phyloP scores from a whole-genome alignment of 2,797 vertebrate genomes.

The Gouania willdenowi region DNA sequence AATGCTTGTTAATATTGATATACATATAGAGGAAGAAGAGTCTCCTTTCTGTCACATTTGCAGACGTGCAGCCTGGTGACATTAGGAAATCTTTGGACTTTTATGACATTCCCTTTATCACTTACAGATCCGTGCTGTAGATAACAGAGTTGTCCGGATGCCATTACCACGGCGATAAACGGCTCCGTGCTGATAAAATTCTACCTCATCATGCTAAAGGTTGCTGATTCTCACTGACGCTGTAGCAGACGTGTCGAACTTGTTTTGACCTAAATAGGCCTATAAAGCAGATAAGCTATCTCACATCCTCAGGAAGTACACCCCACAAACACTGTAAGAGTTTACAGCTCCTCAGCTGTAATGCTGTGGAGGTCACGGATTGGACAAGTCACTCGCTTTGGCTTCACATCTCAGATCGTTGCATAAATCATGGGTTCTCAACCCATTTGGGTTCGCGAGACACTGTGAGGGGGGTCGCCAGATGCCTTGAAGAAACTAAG shows the following conservation, averaged over 20 bases:
- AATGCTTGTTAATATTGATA: too few species aligned
- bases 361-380: constrained; percentile 15
- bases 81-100: constrained; percentile 43
- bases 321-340: constrained; percentile 25
- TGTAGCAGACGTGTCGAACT: constrained; percentile 43
- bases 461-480: too few species aligned
- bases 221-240: constrained; percentile 23
- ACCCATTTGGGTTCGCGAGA: too few species aligned
- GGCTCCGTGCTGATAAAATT: constrained; percentile 18
- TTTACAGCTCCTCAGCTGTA: constrained; percentile 31
- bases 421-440: too few species aligned
- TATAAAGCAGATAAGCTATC: constrained; percentile 55
- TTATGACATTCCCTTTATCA: constrained; percentile 16
- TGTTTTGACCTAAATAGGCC: constrained; percentile 40
- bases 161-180: constrained; percentile 36
- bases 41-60: background rate
- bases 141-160: constrained; percentile 43
- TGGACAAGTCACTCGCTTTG: background rate
- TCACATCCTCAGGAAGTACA: constrained; percentile 55
- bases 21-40: too few species aligned
- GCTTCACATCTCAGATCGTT: too few species aligned
- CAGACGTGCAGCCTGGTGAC: background rate
- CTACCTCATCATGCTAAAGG: constrained; percentile 43
- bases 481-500: too few species aligned
- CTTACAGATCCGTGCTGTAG: constrained; percentile 15